phyloP scores from a whole-genome alignment of 1,140 invertebrate genomes.

The Tenebrio molitor region DNA sequence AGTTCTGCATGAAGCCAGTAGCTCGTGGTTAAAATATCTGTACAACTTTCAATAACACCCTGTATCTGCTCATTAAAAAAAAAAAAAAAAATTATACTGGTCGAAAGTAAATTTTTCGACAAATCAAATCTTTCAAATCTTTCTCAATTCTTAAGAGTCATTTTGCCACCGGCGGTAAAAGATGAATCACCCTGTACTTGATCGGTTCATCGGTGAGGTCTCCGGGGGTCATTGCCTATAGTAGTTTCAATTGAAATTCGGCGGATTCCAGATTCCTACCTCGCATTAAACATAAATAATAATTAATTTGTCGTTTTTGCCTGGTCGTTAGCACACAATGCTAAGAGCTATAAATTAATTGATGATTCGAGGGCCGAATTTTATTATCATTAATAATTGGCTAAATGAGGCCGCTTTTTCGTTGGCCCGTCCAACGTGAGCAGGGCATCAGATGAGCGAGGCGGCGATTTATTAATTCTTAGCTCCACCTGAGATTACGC shows the following conservation, averaged over 20 bases:
- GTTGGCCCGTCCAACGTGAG: slow-evolving; percentile 27
- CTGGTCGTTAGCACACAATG: slow-evolving; percentile 56
- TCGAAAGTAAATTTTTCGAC: too few relatives aligned
- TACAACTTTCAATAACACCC: too few relatives aligned
- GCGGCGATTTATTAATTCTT: slow-evolving; percentile 45
- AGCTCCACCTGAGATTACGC: slow-evolving; percentile 12
- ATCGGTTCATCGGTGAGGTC: slow-evolving; percentile 27
- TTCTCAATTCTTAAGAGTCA: too few relatives aligned
- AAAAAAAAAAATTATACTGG: too few relatives aligned
- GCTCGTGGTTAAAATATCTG: too few relatives aligned
- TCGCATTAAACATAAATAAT: slow-evolving; percentile 40
- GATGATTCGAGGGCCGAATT: slow-evolving; percentile 52
- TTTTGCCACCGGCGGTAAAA: too few relatives aligned
- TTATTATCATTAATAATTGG: slow-evolving; percentile 58
- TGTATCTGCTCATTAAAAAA: neutral
- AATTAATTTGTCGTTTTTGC: slow-evolving; percentile 41
- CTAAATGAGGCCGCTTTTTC: slow-evolving; percentile 49
- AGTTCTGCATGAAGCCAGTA: too few relatives aligned
- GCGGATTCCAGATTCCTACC: slow-evolving; percentile 30
- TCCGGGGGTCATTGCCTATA: slow-evolving; percentile 37
- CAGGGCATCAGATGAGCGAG: slow-evolving; percentile 38
- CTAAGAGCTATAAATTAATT: slow-evolving; percentile 56
- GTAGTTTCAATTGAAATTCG: slow-evolving; percentile 39
- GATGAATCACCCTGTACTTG: too few relatives aligned
- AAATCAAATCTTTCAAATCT: too few relatives aligned